Evolutionary conservation across 2,888 invertebrate species (phyloP), one percentile per base, ranked within the genome.

Genomic region (Uloborus plumipes): DNA sequence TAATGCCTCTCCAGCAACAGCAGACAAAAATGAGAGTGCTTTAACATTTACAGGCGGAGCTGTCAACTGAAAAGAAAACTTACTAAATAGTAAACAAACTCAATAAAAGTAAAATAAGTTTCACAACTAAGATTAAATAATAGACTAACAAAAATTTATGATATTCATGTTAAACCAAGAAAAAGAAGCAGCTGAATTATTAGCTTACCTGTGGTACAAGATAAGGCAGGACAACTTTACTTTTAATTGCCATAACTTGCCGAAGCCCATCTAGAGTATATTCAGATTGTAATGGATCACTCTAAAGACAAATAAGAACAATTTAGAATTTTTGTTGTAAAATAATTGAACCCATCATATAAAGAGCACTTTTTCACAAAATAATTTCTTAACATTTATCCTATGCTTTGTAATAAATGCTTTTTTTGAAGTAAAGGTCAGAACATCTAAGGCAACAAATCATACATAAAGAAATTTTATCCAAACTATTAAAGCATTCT

Each of bases 191-290:
- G 9, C 26, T 3, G 4, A 26, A 26, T n/a, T 53, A 74, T 20
- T 13, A 50, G 9, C 16, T 39, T 81, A 90, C 89, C 87, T 90
- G 90, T 4, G 99, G 99, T 84, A 99, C 94, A 84, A 99, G 92
- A 90, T 98, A 98, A 0, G 99, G 99, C 86, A 99, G 91, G 75
- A 99, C 98, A 0, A 97, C 97, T 86, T 95, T 92, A 0, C 97
- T 96, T 90, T 98, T 99, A 79, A 98, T 95, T 16, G 95, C 94
- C 96, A 99, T 97, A 58, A 99, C 95, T 92, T 98, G 98, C 80
- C 96, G 76, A 86, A 99, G 91, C 22, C 99, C 99, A 89, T 99
- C 99, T 85, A 99, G 91, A 14, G 98, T 95, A 88, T 94, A 94
- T 88, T 98, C 98, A 0, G 95, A 95, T 71, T 93, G 90, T 26